Evolutionary conservation across 2,797 vertebrate genomes (phyloP).

Genomic region (Cuculus canorus): DNA sequence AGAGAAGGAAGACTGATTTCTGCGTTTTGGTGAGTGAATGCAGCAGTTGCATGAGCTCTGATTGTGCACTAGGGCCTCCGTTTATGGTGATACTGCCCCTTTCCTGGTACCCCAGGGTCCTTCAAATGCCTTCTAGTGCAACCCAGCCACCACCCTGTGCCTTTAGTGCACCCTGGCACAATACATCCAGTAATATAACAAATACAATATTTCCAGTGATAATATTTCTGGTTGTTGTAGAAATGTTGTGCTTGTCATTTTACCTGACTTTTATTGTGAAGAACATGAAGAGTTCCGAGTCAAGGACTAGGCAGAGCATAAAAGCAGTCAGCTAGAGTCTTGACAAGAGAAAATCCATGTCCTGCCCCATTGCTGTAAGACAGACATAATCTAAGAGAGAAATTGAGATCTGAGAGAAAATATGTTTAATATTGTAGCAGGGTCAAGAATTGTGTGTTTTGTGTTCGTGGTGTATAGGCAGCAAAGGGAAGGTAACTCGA

Average conservation of each 20-base stretch:
- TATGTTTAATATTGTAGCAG: background rate
- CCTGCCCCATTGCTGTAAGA: background rate
- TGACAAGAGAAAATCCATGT: background rate
- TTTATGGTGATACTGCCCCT: background rate
- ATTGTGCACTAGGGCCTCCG: background rate
- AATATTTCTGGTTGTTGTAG: background rate
- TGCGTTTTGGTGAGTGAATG: background rate
- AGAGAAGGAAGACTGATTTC: background rate
- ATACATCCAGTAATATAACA: background rate
- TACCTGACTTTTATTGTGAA: background rate
- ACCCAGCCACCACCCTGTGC: background rate
- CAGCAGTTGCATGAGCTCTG: background rate
- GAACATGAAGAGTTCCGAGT: background rate
- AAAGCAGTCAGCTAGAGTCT: background rate
- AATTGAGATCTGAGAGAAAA: background rate
- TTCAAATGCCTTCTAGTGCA: background rate
- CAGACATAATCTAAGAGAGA: background rate
- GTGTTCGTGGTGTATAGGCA: rapidly evolving
- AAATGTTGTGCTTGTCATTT: background rate
- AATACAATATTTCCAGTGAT: background rate
- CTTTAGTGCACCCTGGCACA: background rate
- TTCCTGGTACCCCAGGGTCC: background rate
- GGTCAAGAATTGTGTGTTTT: background rate
- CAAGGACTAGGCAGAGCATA: background rate
- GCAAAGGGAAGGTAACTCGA: rapidly evolving